Percentiles rank a stretch among this genome's conserved stretches.
Conservation (phyloP, 2,888 invertebrate species). For the Drosophila seclusa region DNA sequence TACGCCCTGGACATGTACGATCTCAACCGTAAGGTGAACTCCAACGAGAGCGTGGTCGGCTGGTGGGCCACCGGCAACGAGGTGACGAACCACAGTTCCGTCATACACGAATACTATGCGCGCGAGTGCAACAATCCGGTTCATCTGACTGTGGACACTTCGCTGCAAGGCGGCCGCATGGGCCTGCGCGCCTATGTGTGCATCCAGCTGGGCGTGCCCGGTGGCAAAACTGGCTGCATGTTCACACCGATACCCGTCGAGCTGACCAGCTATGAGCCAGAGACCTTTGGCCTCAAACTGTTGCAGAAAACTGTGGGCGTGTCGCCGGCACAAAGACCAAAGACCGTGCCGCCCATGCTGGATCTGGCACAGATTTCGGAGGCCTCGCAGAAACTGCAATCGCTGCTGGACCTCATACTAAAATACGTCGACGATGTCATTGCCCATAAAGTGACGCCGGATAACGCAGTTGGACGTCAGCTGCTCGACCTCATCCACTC, state of each 20-base stretch:
- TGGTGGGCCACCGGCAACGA: conserved; percentile 99
- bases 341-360: conserved; percentile 89
- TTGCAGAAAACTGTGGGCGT: conserved; percentile 92
- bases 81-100: conserved; percentile 98
- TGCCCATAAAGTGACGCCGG: conserved; percentile 90
- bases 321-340: conserved; percentile 85
- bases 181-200: conserved; percentile 97
- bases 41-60: conserved; percentile 97
- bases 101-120: conserved; percentile 98
- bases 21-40: conserved; percentile 95
- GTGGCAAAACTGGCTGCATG: conserved; percentile 96
- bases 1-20: conserved; percentile 98
- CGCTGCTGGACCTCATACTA: conserved; percentile 91
- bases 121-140: conserved; percentile 97
- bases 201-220: conserved; percentile 96
- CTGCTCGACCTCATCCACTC: conserved; percentile 96
- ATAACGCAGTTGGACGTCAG: conserved; percentile 95
- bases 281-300: conserved; percentile 92
- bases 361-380: conserved; percentile 94
- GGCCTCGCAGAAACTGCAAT: conserved; percentile 91
- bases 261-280: conserved; percentile 95
- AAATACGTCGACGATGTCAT: conserved; percentile 97
- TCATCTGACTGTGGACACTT: conserved; percentile 97
- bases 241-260: conserved; percentile 97
- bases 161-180: conserved; percentile 94